Evolutionary conservation across 2,797 vertebrate genomes (phyloP).

Genomic region (Phalloptychus januarius): DNA sequence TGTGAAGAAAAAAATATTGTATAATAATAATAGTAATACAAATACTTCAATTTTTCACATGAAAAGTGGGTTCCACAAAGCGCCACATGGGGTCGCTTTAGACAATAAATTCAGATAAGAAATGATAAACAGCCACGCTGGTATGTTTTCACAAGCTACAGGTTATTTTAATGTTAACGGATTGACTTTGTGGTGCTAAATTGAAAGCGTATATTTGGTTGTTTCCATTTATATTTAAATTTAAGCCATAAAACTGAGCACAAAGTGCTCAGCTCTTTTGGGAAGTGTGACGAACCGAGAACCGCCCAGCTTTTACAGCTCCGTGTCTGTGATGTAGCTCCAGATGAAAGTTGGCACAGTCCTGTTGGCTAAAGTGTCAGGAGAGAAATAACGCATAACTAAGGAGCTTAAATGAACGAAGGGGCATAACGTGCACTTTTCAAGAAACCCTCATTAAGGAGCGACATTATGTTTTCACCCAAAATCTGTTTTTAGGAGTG

Average conservation of each 20-base stretch:
- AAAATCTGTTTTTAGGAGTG: slow-evolving; percentile 9
- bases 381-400: slow-evolving; percentile 32
- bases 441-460: slow-evolving; percentile 45
- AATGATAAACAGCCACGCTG: slow-evolving; percentile 24
- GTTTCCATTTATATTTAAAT: background rate
- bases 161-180: background rate
- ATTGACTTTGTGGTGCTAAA: background rate
- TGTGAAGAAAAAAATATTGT: background rate
- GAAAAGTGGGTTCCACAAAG: background rate
- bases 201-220: background rate
- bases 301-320: slow-evolving; percentile 55
- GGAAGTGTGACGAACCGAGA: slow-evolving; percentile 29
- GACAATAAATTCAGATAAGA: slow-evolving; percentile 36
- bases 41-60: background rate
- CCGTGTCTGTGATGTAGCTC: slow-evolving; percentile 33
- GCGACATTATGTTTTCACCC: slow-evolving; percentile 44
- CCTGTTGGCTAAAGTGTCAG: slow-evolving; percentile 37
- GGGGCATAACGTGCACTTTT: slow-evolving; percentile 24
- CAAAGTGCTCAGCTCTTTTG: background rate
- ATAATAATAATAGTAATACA: background rate
- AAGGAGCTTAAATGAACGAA: slow-evolving; percentile 14
- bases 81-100: slow-evolving; percentile 69
- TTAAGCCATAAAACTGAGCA: background rate
- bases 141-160: slow-evolving; percentile 8
- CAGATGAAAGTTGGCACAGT: slow-evolving; percentile 60